Evolutionary conservation across 2,888 invertebrate species (phyloP).

Genomic region (Nyleta sp.): DNA sequence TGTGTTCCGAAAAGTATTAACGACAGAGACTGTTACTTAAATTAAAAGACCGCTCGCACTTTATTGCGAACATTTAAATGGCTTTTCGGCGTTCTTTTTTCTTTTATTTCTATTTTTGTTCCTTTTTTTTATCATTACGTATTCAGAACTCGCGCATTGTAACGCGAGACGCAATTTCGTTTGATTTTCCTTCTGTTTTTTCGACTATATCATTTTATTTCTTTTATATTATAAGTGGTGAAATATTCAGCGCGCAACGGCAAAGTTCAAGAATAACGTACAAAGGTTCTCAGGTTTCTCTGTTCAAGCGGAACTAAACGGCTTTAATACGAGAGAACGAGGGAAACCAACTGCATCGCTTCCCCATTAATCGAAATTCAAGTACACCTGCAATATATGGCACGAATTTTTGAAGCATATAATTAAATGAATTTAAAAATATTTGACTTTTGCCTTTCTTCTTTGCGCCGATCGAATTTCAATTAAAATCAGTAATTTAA

Average conservation of each 20-base stretch:
- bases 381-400: constrained; percentile 53
- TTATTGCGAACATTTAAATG: constrained; percentile 30
- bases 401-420: constrained; percentile 48
- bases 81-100: constrained; percentile 10
- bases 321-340: constrained; percentile 60
- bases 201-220: constrained; percentile 36
- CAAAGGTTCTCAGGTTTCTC: constrained; percentile 61
- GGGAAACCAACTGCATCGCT: constrained; percentile 55
- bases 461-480: constrained; percentile 23
- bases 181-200: constrained; percentile 22
- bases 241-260: constrained; percentile 50
- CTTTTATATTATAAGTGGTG: constrained; percentile 49
- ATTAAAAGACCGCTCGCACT: constrained; percentile 26
- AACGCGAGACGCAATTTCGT: constrained; percentile 16
- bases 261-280: constrained; percentile 59
- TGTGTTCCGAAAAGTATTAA: constrained; percentile 43
- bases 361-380: constrained; percentile 54
- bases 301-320: constrained; percentile 59
- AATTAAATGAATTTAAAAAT: constrained; percentile 53
- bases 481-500: constrained; percentile 30
- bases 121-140: neutral
- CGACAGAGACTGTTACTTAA: constrained; percentile 40
- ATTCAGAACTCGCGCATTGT: neutral
- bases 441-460: constrained; percentile 25
- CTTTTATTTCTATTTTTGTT: neutral